phyloP scores from a whole-genome alignment of 64 coral and sea anemone species.

The Montipora sp. region DNA sequence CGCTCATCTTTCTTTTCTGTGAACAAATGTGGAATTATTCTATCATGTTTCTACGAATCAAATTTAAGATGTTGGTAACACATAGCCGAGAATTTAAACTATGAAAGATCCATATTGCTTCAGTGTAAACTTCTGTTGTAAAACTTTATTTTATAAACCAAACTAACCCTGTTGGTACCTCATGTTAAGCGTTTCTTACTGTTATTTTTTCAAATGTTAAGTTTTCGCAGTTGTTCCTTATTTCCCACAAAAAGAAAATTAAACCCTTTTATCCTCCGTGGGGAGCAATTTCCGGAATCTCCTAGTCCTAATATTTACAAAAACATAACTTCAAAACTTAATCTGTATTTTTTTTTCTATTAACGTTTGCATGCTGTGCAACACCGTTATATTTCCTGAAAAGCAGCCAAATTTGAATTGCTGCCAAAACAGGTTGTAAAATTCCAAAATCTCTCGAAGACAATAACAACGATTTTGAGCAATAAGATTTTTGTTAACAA shows the following conservation, averaged over 20 bases:
- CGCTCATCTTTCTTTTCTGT: not conserved
- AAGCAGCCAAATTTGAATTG: not conserved
- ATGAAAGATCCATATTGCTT: not conserved
- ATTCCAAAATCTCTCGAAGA: not conserved
- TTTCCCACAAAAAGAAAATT: not conserved
- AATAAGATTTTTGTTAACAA: not conserved
- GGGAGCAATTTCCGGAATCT: conserved; percentile 27
- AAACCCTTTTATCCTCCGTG: not conserved
- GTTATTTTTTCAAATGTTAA: not conserved
- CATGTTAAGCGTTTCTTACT: not conserved
- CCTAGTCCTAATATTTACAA: not conserved
- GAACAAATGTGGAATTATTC: not conserved
- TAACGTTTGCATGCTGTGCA: not conserved
- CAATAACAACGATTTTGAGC: not conserved
- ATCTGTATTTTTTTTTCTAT: not conserved
- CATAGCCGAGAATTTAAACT: not conserved
- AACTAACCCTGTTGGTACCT: not conserved
- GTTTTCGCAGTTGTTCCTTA: not conserved
- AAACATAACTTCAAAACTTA: not conserved
- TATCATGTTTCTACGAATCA: not conserved
- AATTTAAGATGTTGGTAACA: not conserved
- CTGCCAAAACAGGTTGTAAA: not conserved
- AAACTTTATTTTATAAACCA: not conserved
- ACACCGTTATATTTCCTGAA: conserved; percentile 12
- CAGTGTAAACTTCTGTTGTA: not conserved